Evolutionary conservation across 2,113 vertebrate species (phyloP), one percentile per base, ranked within the genome.

Genomic region (Poicephalus gulielmi): DNA sequence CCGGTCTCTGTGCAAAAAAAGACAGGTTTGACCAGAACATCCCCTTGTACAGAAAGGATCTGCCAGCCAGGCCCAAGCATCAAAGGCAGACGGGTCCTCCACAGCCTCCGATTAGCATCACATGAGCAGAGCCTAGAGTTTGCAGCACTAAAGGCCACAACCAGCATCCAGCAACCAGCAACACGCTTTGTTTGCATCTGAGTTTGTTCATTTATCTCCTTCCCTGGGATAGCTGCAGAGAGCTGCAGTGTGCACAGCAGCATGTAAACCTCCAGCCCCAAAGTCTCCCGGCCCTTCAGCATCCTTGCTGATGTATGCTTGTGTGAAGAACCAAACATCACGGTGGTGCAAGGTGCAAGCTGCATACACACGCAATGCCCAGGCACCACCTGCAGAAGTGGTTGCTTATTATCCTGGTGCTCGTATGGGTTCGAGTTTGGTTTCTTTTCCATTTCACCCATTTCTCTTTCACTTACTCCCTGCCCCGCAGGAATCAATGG

Each of bases 1-100:
- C 94, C 73, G 3, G 95, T 95, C 83, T 7, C 52, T 7, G 83
- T 4, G 66, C 69, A 50, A 68, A 83, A 95, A 60, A 46, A 83
- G 86, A 96, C 92, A 84, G 95, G 94, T 96, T 92, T 91, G 92
- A 79, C 95, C 70, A 88, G 96, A 94, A 84, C 0, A 6, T 88
- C 49, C 70, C 74, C 78, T 91, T 86, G 80, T 49, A 67, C 66
- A 66, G 92, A 88, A 88, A 92, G 88, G 80, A 59, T 93, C 71
- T 88, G 62, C 59, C 90, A 93, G 91, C 70, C 94, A 16, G 82
- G 66, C 75, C 78, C 5, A 3, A 83, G 90, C 92, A 94, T 96
- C 96, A 97, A 97, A 91, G 94, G 88, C 60, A 83, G 92, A 78
- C 3, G 50, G 78, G 53, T 70, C 84, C 82, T 95, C 75, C 85